These are phyloP conservation scores for Plutomurus gul DNA, from an alignment of 1,140 invertebrate species.

Conservation along the genomic window DNA sequence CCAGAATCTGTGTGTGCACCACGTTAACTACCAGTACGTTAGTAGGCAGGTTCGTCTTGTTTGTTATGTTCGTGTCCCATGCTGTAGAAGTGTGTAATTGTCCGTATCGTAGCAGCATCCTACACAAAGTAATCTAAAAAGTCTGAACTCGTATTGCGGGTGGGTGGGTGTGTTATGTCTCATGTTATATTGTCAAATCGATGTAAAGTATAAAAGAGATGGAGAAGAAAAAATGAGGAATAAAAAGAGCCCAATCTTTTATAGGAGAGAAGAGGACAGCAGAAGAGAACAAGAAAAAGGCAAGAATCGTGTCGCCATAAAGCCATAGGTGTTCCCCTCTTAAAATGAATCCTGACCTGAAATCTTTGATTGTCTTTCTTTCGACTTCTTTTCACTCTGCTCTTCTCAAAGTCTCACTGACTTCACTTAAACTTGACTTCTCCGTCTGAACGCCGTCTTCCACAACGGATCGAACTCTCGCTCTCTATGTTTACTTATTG, in stretches of 20 bases:
- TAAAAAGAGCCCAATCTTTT: slow-evolving; percentile 32
- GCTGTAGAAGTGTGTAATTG: no score
- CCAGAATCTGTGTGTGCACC: not conserved
- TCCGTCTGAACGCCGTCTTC: not conserved
- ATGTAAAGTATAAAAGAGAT: slow-evolving; percentile 23
- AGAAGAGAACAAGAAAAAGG: slow-evolving; percentile 14
- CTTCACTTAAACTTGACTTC: no score
- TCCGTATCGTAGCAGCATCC: not conserved
- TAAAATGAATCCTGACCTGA: slow-evolving; percentile 39
- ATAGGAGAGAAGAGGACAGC: not conserved
- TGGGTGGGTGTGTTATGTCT: slow-evolving; percentile 29
- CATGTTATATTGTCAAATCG: slow-evolving; percentile 32
- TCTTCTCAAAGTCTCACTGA: not conserved
- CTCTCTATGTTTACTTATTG: no score
- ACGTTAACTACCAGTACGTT: no score
- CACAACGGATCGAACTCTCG: not conserved
- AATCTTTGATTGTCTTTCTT: slow-evolving; percentile 50
- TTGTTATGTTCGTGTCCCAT: no score
- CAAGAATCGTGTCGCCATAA: slow-evolving; percentile 53
- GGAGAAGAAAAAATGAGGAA: slow-evolving; percentile 1
- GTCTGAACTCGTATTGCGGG: not conserved
- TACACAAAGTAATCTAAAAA: not conserved
- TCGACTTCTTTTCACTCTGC: slow-evolving; percentile 13
- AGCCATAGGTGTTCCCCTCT: slow-evolving; percentile 53
- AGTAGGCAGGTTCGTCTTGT: no score